Evolutionary conservation across 2,888 invertebrate species (phyloP), one percentile per base, ranked within the genome.

Genomic region (Podabrus alpinus): DNA sequence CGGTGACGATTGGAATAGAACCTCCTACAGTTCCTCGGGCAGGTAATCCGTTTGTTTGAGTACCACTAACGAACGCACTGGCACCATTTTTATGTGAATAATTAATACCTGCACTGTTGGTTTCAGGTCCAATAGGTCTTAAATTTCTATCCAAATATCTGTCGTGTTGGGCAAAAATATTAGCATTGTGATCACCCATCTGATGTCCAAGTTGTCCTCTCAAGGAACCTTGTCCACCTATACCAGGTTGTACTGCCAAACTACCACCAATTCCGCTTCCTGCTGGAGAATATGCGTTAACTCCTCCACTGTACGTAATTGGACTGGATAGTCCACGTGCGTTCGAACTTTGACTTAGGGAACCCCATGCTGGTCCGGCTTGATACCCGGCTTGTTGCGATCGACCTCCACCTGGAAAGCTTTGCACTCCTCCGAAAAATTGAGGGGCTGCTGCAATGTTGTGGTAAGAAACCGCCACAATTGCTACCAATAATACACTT

Each of bases 351-450:
- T 72, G 68, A 9, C 68, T 68, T 1, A 74, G 10, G 1, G 74
- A 74, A 15, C 74, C 74, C 74, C 74, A 74, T 7, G 45, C 68
- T 61, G 74, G 74, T 24, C 74, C 74, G 2, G 67, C 72, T 19
- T 21, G 29, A 59, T 69, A 74, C 7, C 74, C 71, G 13, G 17
- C 68, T 25, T 25, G 19, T 45, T 72, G 60, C 16, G n/a, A 9
- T 3, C 7, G 15, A 5, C 72, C 71, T 21, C 72, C 74, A 13
- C 59, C 59, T 10, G 71, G 74, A 17, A 68, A 61, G 13, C 1
- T 1, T 21, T 13, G 15, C 15, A 21, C 15, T 9, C 72, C 64
- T 15, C 74, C 74, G 45, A 74, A 74, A 45, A 72, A 60, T 68
- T 74, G 74, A 5, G 24, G 25, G 17, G 16, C 15, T 19, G 24